Evolutionary conservation across 1,140 invertebrate species (phyloP).

Genomic region (Oreohelix idahoensis): DNA sequence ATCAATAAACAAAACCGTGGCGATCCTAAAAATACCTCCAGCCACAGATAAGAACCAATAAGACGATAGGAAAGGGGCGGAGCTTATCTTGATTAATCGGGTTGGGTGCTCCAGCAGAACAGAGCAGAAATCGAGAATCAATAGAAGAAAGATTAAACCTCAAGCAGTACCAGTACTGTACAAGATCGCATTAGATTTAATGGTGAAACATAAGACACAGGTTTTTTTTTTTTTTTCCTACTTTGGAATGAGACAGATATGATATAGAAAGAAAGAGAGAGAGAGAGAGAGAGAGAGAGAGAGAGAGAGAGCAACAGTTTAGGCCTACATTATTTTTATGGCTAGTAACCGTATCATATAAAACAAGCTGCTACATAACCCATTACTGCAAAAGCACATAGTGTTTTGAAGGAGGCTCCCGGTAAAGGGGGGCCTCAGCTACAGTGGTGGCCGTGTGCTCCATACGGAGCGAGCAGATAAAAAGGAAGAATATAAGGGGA

Average conservation of each 20-base stretch:
- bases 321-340: no score
- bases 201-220: neutral
- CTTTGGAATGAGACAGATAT: neutral
- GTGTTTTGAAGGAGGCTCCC: no score
- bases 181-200: neutral
- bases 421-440: no score
- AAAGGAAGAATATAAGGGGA: no score
- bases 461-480: no score
- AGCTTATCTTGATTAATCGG: slow-evolving; percentile 3
- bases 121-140: neutral
- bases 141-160: neutral
- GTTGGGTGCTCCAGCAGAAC: neutral
- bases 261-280: neutral
- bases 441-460: no score
- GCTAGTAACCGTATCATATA: no score
- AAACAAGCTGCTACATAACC: no score
- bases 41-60: neutral
- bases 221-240: neutral
- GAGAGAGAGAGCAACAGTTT: slow-evolving; percentile 4
- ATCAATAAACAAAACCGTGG: neutral
- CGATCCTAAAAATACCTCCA: neutral
- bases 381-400: no score
- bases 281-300: slow-evolving; percentile 26
- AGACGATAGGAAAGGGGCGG: neutral
- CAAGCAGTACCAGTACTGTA: neutral